phyloP scores from a whole-genome alignment of 30 jellyfish, hydroid and myxozoan species.

The Aurelia aurita region DNA sequence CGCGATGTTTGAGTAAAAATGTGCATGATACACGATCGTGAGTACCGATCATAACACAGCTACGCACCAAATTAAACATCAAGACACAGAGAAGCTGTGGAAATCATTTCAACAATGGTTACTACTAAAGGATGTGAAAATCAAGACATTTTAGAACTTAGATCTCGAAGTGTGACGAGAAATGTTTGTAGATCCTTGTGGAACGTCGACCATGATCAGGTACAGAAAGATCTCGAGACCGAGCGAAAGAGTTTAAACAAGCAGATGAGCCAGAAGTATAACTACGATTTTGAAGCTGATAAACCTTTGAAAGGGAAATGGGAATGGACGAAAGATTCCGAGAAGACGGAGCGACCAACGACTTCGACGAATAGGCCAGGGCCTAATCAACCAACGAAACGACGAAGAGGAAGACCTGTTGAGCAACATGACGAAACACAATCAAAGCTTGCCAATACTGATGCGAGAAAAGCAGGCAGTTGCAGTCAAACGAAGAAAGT shows the following conservation, averaged over 20 bases:
- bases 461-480: too few species aligned
- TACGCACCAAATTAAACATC: neutral
- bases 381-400: neutral
- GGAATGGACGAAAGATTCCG: conserved; percentile 48
- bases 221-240: conserved; percentile 64
- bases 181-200: conserved; percentile 78
- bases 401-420: neutral
- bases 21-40: neutral
- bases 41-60: neutral
- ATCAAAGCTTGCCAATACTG: neutral
- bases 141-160: conserved; percentile 48
- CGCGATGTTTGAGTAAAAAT: conserved; percentile 55
- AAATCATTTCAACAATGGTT: conserved; percentile 16
- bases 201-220: conserved; percentile 79
- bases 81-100: neutral
- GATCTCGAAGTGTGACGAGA: conserved; percentile 62
- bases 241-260: conserved; percentile 61
- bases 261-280: conserved; percentile 70
- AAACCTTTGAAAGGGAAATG: conserved; percentile 75
- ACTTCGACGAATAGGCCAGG: neutral
- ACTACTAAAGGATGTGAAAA: conserved; percentile 27
- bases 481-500: too few species aligned
- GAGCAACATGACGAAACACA: neutral
- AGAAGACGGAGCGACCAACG: neutral
- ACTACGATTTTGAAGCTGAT: conserved; percentile 81